phyloP scores from a whole-genome alignment of 92 coral and sea anemone genomes.

The Phenganax stokvisi region DNA sequence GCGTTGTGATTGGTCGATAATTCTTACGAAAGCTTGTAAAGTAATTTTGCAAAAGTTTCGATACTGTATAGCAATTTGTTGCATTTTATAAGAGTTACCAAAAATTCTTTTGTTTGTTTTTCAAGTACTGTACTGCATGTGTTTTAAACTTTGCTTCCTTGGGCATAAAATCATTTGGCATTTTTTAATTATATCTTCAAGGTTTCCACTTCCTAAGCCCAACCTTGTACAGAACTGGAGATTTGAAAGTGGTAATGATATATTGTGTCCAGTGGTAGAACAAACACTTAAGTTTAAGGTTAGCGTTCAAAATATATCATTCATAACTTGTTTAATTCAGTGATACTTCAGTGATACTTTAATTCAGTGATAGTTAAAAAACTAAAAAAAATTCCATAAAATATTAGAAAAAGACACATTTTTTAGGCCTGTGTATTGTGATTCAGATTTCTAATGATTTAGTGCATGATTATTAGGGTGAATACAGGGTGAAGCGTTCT shows the following conservation, averaged over 20 bases:
- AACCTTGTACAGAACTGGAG: conserved; percentile 75
- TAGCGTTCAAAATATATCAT: neutral
- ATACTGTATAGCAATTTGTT: too few relatives aligned
- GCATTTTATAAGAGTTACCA: too few relatives aligned
- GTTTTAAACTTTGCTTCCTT: neutral
- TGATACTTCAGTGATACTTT: neutral
- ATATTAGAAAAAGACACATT: too few relatives aligned
- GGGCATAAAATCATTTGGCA: neutral
- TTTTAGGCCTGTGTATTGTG: too few relatives aligned
- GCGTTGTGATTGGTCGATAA: too few relatives aligned
- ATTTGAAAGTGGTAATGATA: conserved; percentile 69
- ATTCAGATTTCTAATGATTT: too few relatives aligned
- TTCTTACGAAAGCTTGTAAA: too few relatives aligned
- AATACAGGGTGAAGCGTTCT: too few relatives aligned
- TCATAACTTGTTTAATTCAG: neutral
- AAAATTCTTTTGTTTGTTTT: too few relatives aligned
- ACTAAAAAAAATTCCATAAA: too few relatives aligned
- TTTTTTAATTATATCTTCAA: conserved; percentile 34
- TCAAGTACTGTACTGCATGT: neutral
- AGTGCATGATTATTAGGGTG: too few relatives aligned
- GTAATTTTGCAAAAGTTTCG: too few relatives aligned
- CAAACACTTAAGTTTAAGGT: conserved; percentile 16
- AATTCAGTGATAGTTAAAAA: neutral
- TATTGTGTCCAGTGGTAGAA: conserved; percentile 60
- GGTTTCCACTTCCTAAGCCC: conserved; percentile 79